These are phyloP conservation scores for Semicossyphus pulcher DNA, from an alignment of 2,113 vertebrate species.

Conservation along the genomic window DNA sequence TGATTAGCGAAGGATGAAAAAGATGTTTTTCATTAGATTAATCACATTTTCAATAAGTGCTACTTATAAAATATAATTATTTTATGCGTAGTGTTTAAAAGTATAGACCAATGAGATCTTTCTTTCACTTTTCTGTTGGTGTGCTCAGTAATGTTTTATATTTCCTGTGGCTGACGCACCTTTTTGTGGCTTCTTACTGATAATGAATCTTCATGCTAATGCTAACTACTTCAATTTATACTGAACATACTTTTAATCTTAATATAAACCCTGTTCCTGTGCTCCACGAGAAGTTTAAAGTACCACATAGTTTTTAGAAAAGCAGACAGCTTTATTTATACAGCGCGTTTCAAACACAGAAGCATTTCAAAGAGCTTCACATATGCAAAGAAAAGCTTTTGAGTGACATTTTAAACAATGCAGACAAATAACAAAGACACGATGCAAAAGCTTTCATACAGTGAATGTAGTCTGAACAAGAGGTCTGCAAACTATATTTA, in stretches of 20 bases:
- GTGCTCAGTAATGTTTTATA: background rate
- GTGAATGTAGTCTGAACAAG: background rate
- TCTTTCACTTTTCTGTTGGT: background rate
- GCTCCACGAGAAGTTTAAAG: background rate
- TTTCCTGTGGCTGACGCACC: background rate
- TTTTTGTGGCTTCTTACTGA: background rate
- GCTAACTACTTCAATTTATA: no score
- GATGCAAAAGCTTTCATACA: background rate
- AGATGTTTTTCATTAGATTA: conserved; percentile 24
- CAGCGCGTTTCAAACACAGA: background rate
- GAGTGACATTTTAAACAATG: background rate
- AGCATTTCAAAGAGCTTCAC: background rate
- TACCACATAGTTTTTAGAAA: background rate
- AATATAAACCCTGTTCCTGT: background rate
- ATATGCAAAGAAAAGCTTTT: background rate
- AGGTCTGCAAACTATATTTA: accelerated
- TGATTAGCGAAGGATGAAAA: conserved; percentile 21
- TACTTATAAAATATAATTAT: background rate
- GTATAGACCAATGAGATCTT: background rate
- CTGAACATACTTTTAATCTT: background rate
- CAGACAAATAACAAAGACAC: background rate
- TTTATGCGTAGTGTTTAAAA: background rate
- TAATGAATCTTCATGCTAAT: background rate
- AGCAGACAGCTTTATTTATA: background rate
- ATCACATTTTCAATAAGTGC: background rate